phyloP scores from a whole-genome alignment of 37 sponge, comb jelly and placozoan genomes.

The Theonella swinhoei region DNA sequence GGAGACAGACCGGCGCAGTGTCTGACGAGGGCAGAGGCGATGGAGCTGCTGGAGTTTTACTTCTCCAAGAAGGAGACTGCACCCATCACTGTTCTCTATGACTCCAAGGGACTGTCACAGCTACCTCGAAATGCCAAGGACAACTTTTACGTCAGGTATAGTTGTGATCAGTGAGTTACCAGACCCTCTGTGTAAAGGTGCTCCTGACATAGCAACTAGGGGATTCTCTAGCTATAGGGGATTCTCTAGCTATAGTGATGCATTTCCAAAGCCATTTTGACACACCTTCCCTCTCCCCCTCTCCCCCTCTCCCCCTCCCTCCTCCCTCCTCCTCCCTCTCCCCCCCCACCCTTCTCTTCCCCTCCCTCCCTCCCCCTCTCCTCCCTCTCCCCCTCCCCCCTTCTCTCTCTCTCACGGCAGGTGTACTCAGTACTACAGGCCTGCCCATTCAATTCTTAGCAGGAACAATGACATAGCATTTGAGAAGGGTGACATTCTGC shows the following conservation, averaged over 20 bases:
- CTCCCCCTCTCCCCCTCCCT: background rate
- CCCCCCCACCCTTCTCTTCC: background rate
- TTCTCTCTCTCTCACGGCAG: background rate
- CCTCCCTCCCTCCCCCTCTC: background rate
- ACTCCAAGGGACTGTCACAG: slow-evolving; percentile 9
- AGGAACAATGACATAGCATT: slow-evolving; percentile 17
- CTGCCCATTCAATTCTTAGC: background rate
- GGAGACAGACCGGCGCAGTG: background rate
- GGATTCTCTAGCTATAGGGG: no score
- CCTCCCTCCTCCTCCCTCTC: background rate
- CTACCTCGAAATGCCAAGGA: slow-evolving; percentile 12
- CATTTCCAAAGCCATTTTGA: no score
- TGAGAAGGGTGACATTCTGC: slow-evolving; percentile 38
- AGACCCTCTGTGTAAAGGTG: no score
- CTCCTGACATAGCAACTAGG: background rate
- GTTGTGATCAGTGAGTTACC: no score
- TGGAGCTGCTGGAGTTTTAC: slow-evolving; percentile 4
- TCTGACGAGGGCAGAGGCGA: slow-evolving; percentile 37
- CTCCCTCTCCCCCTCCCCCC: background rate
- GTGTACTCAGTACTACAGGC: background rate
- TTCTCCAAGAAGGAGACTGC: background rate
- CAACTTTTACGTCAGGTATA: slow-evolving; percentile 40
- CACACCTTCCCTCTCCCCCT: background rate
- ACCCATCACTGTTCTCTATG: background rate
- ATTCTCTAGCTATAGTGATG: no score